Base-by-base conservation (phyloP, 2,113 vertebrate species). In the Forbesichthys agassizii region DNA sequence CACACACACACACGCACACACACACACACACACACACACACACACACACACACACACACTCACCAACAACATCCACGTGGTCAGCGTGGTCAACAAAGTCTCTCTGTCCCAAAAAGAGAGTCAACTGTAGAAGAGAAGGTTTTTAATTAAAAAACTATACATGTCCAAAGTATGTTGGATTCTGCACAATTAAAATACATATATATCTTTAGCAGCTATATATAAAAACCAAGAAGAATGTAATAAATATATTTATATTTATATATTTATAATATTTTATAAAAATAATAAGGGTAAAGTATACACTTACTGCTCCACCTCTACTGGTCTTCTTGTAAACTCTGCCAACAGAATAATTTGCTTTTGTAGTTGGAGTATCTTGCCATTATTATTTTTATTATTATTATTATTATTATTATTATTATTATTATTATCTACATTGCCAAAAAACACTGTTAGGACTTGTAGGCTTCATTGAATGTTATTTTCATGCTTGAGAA, bases 291-390 rank as follows among this genome's bases (percentile, higher is more conserved):
- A 5, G 42, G 65, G 57, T 48, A 0, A 63, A 20, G 18, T 33
- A 18, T 11, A 46, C 11, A 76, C 82, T 71, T 48, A 92, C 92
- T 70, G 87, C 90, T 77, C 88, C 89, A 2, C 83, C 83, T 76
- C 78, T 73, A 61, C 89, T 91, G 63, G 92, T 92, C 85, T 93
- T 93, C 80, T 92, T 93, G 82, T 80, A 93, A 85, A 93, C 84
- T 64, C 92, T 92, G 60, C 42, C 16, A 49, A 53, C 18, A 70
- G 36, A 36, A 20, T 0, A 74, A 56, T 2, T 42, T 5, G 5
- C 36, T 42, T 42, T 42, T 42, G 36, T 42, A 42, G 36, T n/a
- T 55, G 16, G 52, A 6, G 4, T 53, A 53, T 14, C 27, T 27
- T 27, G 27, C 2, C 27, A 27, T 27, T 2, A 27, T 3, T 27